phyloP scores from a whole-genome alignment of 2,888 invertebrate genomes.

The Ichneumon xanthorius region DNA sequence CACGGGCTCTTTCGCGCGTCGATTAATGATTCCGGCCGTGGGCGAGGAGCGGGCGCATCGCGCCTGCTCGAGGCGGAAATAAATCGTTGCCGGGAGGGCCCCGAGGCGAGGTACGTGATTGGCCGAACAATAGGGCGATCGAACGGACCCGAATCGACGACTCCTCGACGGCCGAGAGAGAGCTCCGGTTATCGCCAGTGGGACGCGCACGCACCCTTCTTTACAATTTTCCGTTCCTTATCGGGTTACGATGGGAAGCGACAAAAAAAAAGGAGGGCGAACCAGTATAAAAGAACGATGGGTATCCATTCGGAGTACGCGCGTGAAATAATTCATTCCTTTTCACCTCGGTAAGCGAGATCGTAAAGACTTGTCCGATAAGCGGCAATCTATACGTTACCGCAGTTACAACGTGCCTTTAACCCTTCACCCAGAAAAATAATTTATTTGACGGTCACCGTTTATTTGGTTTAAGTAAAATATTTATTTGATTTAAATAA shows the following conservation, averaged over 20 bases:
- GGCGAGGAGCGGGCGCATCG: conserved; percentile 45
- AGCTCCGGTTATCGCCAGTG: conserved; percentile 59
- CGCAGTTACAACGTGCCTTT: background rate
- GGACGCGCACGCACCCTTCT: conserved; percentile 56
- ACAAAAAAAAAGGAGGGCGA: conserved; percentile 21
- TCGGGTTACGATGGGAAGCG: conserved; percentile 40
- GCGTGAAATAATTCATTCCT: background rate
- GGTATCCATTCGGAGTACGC: conserved; percentile 1
- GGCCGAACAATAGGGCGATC: conserved; percentile 69
- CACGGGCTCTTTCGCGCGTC: conserved; percentile 64
- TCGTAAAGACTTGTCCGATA: background rate
- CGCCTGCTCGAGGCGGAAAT: conserved; percentile 68
- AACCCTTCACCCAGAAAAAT: background rate
- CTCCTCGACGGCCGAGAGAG: conserved; percentile 53
- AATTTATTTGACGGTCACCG: too few species aligned
- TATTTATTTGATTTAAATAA: too few species aligned
- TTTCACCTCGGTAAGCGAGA: background rate
- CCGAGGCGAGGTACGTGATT: conserved; percentile 70
- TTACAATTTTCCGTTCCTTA: conserved; percentile 62
- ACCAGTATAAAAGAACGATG: background rate
- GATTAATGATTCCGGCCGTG: conserved; percentile 75
- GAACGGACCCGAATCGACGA: conserved; percentile 58
- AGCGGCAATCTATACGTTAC: background rate
- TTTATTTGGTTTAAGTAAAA: too few species aligned
- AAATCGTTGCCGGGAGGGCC: conserved; percentile 69